Base-by-base conservation (phyloP, 2,797 vertebrate genomes). In the Clarias laeviceps region DNA sequence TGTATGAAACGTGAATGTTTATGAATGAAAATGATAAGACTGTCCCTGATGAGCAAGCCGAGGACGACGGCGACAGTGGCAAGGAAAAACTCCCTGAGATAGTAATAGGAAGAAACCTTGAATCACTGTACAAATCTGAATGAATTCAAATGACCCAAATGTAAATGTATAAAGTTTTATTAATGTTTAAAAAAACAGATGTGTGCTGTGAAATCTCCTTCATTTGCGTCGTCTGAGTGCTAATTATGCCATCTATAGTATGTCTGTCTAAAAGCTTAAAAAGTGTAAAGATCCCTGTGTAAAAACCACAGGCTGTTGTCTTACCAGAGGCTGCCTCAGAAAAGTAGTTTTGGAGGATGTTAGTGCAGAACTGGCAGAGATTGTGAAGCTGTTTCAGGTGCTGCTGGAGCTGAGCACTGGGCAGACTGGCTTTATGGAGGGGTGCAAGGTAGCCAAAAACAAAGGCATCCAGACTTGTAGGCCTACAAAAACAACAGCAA, bases 401-500 rank as follows among this genome's bases (percentile, higher is more conserved):
- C 85, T 95, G 96, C 93, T 98, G 97, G 89, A 99, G 94, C 29
- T 96, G 96, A 68, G 96, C 95, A 91, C 96, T 97, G 40, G 96
- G 96, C 24, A 99, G 97, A 83, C 88, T 89, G 78, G 97, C 96
- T 96, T 97, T 99, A 92, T 96, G 95, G 73, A 99, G 93, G 0
- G 98, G 98, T 66, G 97, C 97, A 86, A 99, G 90, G 86, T 97
- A 98, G 70, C 98, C 98, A 94, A 99, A 99, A 61, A 97, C 96
- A 84, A 97, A 99, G 89, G 98, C 97, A 91, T 99, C 98, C 93
- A 99, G 94, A 88, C 97, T 98, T 86, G 96, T 97, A 68, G 98
- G 98, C 91, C 98, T 99, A 86, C 2, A 83, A 84, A 81, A 17
- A 87, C 12, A 57, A n/a, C 2, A 1, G 5, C 9, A 17, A 50